Base-by-base conservation (phyloP, 1,140 invertebrate genomes). In the Myzus persicae region DNA sequence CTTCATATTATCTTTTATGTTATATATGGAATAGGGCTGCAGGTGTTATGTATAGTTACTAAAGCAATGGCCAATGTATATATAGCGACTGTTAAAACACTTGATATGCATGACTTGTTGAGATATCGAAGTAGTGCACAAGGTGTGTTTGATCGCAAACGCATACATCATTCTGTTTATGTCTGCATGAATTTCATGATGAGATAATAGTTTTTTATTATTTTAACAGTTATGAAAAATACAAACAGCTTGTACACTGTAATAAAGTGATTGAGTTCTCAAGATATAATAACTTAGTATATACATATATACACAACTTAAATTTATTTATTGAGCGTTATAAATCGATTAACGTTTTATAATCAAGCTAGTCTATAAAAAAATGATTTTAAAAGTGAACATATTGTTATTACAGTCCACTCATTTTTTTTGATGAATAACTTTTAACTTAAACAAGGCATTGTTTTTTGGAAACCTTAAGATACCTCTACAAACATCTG, bases 81-180 rank as follows among this genome's bases (percentile, higher is more conserved):
- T 31, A n/a, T 67, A 67, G 54, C 11, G 31, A n/a, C 59, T 67
- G 42, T 6, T 87, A 87, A n/a, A 7, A 46, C 26, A 48, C 22
- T 88, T 46, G 44, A 36, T 48, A 36, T 51, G 85, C 46, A 89
- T 89, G 87, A 51, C n/a, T 51, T 20, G 87, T 89, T 51, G n/a
- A 20, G n/a, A 38, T 51, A 89, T 89, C 87, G 44, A 1, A 46
- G 18, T 31, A 24, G 40, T 85, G 11, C 36, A 26, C 5, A 31
- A 87, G 42, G 26, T 48, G 24, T 24, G 38, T 89, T 24, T 51
- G 51, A 51, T 48, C 46, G 87, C 9, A 9, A 89, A 89, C 20
- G n/a, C 38, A 89, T 89, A 89, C 48, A 54, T 89, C 11, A 89
- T 89, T 89, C 22, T 76, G 1, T n/a, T n/a, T 26, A 40, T 31